Percentiles rank a stretch among this genome's conserved stretches.
Evolutionary conservation across 1,140 invertebrate species (phyloP).

Genomic region (Pinna nobilis): DNA sequence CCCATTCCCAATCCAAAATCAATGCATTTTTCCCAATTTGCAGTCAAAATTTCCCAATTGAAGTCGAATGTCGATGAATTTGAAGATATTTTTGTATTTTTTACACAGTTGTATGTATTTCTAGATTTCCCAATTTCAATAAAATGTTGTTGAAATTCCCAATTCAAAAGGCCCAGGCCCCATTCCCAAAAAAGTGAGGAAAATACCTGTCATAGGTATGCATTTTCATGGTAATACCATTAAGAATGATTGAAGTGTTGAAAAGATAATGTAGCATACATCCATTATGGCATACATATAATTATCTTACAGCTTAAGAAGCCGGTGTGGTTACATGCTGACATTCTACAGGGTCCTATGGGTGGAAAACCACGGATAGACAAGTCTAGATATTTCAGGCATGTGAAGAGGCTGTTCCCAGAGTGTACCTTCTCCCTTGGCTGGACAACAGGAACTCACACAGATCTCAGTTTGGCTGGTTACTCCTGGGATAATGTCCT

Average conservation of each 20-base stretch:
- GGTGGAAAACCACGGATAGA: slow-evolving; percentile 82
- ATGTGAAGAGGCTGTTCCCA: slow-evolving; percentile 79
- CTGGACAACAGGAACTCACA: slow-evolving; percentile 86
- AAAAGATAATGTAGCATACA: background rate
- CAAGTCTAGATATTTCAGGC: slow-evolving; percentile 80
- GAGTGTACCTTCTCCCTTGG: slow-evolving; percentile 86
- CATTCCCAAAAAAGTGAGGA: too few relatives aligned
- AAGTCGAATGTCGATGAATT: too few relatives aligned
- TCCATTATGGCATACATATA: background rate
- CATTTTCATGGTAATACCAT: background rate
- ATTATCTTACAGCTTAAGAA: slow-evolving; percentile 78
- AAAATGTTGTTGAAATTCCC: too few relatives aligned
- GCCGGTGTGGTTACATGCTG: slow-evolving; percentile 93
- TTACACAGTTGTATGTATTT: too few relatives aligned
- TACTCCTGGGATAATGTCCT: slow-evolving; percentile 84
- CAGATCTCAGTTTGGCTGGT: slow-evolving; percentile 73
- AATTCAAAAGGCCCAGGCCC: too few relatives aligned
- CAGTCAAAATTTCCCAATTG: too few relatives aligned
- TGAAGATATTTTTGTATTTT: background rate
- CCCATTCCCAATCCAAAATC: too few relatives aligned
- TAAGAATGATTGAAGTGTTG: background rate
- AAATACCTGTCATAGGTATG: background rate
- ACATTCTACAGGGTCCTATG: slow-evolving; percentile 88
- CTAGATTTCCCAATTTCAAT: too few relatives aligned
- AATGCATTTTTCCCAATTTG: too few relatives aligned